Evolutionary conservation across 2,888 invertebrate species (phyloP), one percentile per base, ranked within the genome.

Genomic region (Pilophorus perplexus): DNA sequence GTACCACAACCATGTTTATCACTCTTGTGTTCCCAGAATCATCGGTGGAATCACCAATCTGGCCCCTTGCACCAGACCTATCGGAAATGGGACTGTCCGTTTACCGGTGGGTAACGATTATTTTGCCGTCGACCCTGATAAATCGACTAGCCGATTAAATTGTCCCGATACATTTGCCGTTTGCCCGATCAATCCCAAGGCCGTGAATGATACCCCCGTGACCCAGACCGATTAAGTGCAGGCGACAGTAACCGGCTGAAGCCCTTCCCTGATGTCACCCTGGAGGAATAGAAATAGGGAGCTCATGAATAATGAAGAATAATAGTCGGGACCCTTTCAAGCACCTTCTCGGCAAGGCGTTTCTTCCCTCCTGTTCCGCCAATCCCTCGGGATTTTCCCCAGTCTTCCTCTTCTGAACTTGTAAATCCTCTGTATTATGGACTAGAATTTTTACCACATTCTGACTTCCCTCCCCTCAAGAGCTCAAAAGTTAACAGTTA

Each of bases 241-340:
- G 33, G 33, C 33, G 33, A 33, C 27, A n/a, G 12, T n/a, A 4
- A n/a, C 28, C n/a, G 25, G n/a, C 16, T 6, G 12, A 27, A 27
- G 50, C 23, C 14, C 27, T 14, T 8, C 16, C 1, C 25, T 50
- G 50, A 50, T 50, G 50, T 50, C 50, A 50, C 50, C 50, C 50
- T 3, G 4, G 50, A 50, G 50, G 50, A 50, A 50, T 50, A 50
- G 50, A 25, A 50, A 50, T 50, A 50, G 50, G n/a, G 33, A 50
- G 27, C 50, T 50, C 50, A 50, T 50, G 50, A 50, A 50, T 50
- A 50, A 50, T 50, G 50, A 50, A 50, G 50, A 50, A 50, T 50
- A 50, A 50, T 50, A 50, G 50, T 23, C 27, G n/a, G 23, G 27
- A 27, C 14, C 48, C 25, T 33, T 33, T 33, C 33, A 33, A 33